phyloP scores from a whole-genome alignment of 2,888 invertebrate genomes.

The Drosophila peninsularis region DNA sequence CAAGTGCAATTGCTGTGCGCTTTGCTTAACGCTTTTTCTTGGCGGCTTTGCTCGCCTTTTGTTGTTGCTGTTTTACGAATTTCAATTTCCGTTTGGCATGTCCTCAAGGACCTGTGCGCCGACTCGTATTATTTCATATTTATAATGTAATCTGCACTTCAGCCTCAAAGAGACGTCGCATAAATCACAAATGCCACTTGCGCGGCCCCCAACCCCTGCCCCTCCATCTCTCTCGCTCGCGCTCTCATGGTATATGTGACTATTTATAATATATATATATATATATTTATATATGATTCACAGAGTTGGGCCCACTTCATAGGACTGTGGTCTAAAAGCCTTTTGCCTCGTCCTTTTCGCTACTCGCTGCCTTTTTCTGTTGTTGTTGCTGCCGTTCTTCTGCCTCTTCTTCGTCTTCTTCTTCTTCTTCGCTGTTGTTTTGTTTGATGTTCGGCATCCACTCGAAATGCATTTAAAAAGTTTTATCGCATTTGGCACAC shows the following conservation, averaged over 20 bases:
- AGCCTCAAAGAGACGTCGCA: constrained; percentile 74
- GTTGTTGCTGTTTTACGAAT: constrained; percentile 46
- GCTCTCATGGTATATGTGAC: constrained; percentile 40
- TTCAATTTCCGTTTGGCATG: constrained; percentile 71
- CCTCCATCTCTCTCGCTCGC: neutral
- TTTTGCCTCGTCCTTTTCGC: constrained; percentile 44
- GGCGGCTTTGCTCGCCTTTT: neutral
- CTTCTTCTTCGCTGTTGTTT: constrained; percentile 24
- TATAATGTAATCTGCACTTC: constrained; percentile 79
- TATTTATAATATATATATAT: constrained; percentile 55
- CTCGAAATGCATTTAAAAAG: constrained; percentile 72
- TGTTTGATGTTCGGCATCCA: constrained; percentile 74
- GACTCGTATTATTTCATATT: constrained; percentile 74
- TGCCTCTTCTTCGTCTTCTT: neutral
- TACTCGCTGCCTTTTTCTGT: constrained; percentile 43
- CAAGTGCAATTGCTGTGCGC: neutral
- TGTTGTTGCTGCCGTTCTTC: constrained; percentile 2
- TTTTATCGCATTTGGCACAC: constrained; percentile 38
- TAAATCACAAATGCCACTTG: constrained; percentile 72
- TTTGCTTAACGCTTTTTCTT: neutral
- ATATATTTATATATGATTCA: constrained; percentile 28
- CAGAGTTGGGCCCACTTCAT: constrained; percentile 60
- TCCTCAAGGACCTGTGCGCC: constrained; percentile 70
- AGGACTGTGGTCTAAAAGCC: constrained; percentile 72
- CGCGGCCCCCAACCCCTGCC: neutral